Conservation (phyloP, 2,888 invertebrate species). For the Parascotia fuliginaria region DNA sequence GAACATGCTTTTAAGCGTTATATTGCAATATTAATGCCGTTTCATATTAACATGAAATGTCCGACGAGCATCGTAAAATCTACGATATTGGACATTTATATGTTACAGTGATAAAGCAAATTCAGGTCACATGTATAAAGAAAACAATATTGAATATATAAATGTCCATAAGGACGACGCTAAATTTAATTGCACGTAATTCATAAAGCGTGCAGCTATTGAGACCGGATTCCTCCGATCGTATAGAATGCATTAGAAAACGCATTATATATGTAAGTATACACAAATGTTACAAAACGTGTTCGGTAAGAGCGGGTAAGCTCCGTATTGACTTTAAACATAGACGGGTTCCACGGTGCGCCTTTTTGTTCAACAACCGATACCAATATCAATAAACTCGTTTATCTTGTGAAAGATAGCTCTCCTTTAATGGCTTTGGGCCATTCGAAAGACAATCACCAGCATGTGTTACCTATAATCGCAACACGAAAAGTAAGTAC, state of each 20-base stretch:
- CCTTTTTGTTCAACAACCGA: conserved; percentile 59
- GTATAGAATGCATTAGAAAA: conserved; percentile 69
- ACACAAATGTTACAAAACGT: conserved; percentile 65
- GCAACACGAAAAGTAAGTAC: conserved; percentile 14
- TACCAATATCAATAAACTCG: conserved; percentile 70
- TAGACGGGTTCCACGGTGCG: conserved; percentile 61
- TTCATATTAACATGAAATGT: conserved; percentile 42
- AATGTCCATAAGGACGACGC: conserved; percentile 19
- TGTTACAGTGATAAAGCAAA: conserved; percentile 13
- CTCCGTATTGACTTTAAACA: conserved; percentile 64
- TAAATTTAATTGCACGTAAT: conserved; percentile 46
- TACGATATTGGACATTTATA: conserved; percentile 29
- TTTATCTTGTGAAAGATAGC: conserved; percentile 65
- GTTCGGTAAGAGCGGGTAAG: conserved; percentile 60
- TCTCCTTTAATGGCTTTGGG: conserved; percentile 58
- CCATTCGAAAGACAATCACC: conserved; percentile 51
- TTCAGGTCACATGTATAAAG: conserved; percentile 10
- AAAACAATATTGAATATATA: conserved; percentile 12
- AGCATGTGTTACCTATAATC: conserved; percentile 19
- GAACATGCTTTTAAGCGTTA: conserved; percentile 43
- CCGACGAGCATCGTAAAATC: conserved; percentile 44
- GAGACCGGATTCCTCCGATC: conserved; percentile 59
- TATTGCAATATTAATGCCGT: conserved; percentile 39
- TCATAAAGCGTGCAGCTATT: conserved; percentile 44
- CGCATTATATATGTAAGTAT: conserved; percentile 54